Conservation (phyloP, 2,888 invertebrate species). For the Eupithecia vulgata region DNA sequence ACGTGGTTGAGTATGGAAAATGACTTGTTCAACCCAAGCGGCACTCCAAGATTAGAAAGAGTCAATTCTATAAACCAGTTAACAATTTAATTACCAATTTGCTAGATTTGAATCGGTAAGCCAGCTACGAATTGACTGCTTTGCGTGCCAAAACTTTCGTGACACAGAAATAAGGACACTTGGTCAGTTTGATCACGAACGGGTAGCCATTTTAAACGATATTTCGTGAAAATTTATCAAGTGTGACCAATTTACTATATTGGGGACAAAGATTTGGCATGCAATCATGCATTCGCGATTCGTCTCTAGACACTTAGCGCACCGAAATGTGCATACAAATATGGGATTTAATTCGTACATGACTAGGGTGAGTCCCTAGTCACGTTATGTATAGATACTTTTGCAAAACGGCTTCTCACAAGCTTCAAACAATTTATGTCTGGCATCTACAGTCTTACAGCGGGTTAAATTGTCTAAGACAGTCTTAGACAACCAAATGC, state of each 20-base stretch:
- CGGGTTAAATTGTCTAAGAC: too few relatives aligned
- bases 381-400: too few relatives aligned
- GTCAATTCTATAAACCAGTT: slow-evolving; percentile 25
- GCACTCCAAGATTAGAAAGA: background rate
- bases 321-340: too few relatives aligned
- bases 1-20: too few relatives aligned
- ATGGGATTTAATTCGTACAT: too few relatives aligned
- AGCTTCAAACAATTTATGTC: too few relatives aligned
- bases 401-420: too few relatives aligned
- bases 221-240: slow-evolving; percentile 36
- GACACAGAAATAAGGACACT: slow-evolving; percentile 51
- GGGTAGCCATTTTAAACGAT: slow-evolving; percentile 30
- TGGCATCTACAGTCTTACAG: too few relatives aligned
- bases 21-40: background rate
- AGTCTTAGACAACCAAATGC: too few relatives aligned
- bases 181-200: slow-evolving; percentile 49
- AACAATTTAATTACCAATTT: slow-evolving; percentile 43
- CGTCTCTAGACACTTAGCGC: background rate
- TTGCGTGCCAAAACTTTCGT: slow-evolving; percentile 49
- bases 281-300: slow-evolving; percentile 12
- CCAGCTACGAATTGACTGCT: slow-evolving; percentile 22
- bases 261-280: slow-evolving; percentile 31
- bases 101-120: slow-evolving; percentile 40
- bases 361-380: too few relatives aligned
- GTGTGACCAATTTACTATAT: slow-evolving; percentile 24